These are phyloP conservation scores for Leucania comma DNA, from an alignment of 2,888 invertebrate genomes.

Conservation along the genomic window DNA sequence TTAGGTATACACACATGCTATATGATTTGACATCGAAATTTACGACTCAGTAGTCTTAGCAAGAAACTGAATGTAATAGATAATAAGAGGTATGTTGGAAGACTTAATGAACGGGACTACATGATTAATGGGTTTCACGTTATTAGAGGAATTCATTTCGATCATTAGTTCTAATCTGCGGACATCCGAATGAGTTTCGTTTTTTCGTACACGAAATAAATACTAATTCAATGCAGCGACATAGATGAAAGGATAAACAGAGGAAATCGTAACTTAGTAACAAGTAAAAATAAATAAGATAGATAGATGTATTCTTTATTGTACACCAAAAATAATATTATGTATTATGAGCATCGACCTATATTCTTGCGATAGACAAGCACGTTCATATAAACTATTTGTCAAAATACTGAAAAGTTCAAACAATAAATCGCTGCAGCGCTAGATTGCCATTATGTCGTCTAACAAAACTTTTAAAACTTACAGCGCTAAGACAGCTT, in stretches of 20 bases:
- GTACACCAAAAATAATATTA: too few species aligned
- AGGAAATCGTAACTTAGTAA: neutral
- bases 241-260: neutral
- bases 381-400: too few species aligned
- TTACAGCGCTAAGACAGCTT: too few species aligned
- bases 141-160: conserved; percentile 42
- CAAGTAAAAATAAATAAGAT: neutral
- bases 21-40: conserved; percentile 44
- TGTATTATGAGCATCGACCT: too few species aligned
- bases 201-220: conserved; percentile 4
- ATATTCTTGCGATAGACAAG: too few species aligned
- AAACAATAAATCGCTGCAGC: too few species aligned
- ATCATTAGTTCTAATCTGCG: conserved; percentile 43
- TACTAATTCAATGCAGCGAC: neutral
- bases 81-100: conserved; percentile 25
- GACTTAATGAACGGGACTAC: conserved; percentile 33
- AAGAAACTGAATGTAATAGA: conserved; percentile 38
- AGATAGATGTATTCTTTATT: too few species aligned
- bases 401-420: too few species aligned
- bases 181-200: conserved; percentile 43
- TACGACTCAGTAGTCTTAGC: conserved; percentile 25
- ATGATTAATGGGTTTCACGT: conserved; percentile 38
- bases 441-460: too few species aligned
- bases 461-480: too few species aligned
- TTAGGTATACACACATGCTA: conserved; percentile 29